These are phyloP conservation scores for Dipodomys spectabilis DNA, from an alignment of 2,113 vertebrate species.

Conservation along the genomic window DNA sequence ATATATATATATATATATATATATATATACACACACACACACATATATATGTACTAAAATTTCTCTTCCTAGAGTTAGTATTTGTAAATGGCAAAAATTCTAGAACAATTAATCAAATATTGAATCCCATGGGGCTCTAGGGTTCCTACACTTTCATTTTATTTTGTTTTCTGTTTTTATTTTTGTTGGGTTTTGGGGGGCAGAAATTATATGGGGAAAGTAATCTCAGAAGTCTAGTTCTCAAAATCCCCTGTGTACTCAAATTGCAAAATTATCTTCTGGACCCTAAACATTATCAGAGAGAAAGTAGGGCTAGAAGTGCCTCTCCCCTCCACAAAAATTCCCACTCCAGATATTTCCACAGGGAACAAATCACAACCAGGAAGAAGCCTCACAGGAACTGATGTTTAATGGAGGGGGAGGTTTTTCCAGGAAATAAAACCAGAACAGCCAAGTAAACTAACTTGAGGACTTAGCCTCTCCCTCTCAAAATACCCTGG, in stretches of 20 bases:
- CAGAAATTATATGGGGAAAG: neutral
- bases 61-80: slow-evolving; percentile 10
- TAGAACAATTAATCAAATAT: slow-evolving; percentile 36
- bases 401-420: neutral
- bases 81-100: neutral
- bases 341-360: neutral
- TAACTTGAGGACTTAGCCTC: neutral
- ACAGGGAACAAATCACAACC: neutral
- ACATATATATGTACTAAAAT: neutral
- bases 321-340: too few relatives aligned
- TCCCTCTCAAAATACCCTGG: neutral
- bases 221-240: neutral
- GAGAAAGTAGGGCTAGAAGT: neutral
- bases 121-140: neutral
- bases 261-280: neutral
- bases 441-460: neutral
- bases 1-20: too few relatives aligned
- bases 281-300: neutral
- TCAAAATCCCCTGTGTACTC: neutral
- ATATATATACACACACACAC: neutral
- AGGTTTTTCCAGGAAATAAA: neutral
- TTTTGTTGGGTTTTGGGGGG: neutral
- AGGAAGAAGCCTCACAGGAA: neutral
- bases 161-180: too few relatives aligned
- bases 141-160: too few relatives aligned